A percentile compares a stretch with the other conserved stretches of the same genome.
Conservation (phyloP, 2,888 invertebrate species). For the Anthrax anthrax region DNA sequence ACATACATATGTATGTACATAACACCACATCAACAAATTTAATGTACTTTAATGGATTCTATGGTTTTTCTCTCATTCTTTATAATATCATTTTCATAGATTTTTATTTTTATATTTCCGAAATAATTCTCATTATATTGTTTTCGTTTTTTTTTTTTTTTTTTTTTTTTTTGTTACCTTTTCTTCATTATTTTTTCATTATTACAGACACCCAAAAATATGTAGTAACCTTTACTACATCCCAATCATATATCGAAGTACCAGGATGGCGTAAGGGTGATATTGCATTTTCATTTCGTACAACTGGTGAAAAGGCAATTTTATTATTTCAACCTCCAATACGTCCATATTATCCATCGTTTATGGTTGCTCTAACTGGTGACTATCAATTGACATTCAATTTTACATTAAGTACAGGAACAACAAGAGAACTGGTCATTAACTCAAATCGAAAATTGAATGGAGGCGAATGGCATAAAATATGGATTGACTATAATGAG, state of each 20-base stretch:
- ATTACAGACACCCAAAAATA: slow-evolving; percentile 74
- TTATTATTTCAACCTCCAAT: slow-evolving; percentile 83
- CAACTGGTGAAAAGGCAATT: slow-evolving; percentile 80
- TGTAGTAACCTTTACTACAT: slow-evolving; percentile 86
- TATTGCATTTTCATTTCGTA: slow-evolving; percentile 83
- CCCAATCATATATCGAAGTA: slow-evolving; percentile 82
- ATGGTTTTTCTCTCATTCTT: not conserved
- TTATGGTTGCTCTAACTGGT: slow-evolving; percentile 80
- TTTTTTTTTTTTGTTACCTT: not conserved
- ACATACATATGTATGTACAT: not conserved
- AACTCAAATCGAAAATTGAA: slow-evolving; percentile 70
- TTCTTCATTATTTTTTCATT: slow-evolving; percentile 2
- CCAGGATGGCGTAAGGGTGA: slow-evolving; percentile 89
- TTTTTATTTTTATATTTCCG: not conserved
- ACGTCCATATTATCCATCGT: slow-evolving; percentile 75
- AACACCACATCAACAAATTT: not conserved
- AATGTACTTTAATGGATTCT: slow-evolving; percentile 1
- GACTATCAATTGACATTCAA: slow-evolving; percentile 80
- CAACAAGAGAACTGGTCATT: slow-evolving; percentile 66
- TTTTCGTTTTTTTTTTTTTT: not conserved
- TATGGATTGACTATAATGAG: slow-evolving; percentile 89
- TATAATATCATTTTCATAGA: not conserved
- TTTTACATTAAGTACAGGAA: slow-evolving; percentile 74
- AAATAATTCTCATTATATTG: not conserved
- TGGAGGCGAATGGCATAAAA: slow-evolving; percentile 91